A percentile compares a stretch with the other conserved stretches of the same genome.
These are phyloP conservation scores for Fringilla coelebs DNA, from an alignment of 2,797 vertebrate species.

Conservation along the genomic window DNA sequence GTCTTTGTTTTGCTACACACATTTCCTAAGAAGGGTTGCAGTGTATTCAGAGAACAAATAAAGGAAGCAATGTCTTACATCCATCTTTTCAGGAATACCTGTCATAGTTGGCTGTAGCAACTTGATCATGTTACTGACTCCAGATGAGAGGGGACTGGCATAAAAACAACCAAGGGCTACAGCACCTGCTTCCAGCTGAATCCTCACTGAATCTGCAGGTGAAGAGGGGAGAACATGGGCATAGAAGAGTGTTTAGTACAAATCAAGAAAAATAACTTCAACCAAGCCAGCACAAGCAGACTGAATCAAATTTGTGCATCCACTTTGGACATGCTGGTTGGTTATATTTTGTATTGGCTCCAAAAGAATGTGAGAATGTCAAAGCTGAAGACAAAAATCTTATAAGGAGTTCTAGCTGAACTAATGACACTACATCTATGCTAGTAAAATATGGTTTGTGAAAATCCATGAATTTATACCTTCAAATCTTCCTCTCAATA, in stretches of 20 bases:
- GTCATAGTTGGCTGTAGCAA: constrained; percentile 86
- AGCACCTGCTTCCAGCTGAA: constrained; percentile 87
- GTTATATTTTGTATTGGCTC: neutral
- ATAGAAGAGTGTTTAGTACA: neutral
- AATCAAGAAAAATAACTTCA: neutral
- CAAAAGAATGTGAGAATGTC: neutral
- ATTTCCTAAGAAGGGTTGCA: neutral
- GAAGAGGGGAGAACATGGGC: neutral
- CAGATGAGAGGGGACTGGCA: constrained; percentile 82
- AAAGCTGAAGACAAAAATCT: neutral
- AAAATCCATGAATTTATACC: neutral
- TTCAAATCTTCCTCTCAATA: neutral
- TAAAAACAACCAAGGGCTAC: constrained; percentile 87
- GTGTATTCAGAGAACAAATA: neutral
- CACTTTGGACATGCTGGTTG: neutral
- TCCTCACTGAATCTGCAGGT: constrained; percentile 76
- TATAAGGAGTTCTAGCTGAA: neutral
- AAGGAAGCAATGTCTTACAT: neutral
- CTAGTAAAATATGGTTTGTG: neutral
- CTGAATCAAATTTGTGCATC: neutral
- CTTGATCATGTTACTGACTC: constrained; percentile 85
- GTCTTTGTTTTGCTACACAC: neutral
- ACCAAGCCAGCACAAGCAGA: neutral
- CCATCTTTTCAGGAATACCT: constrained; percentile 70
- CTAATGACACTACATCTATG: neutral